These are phyloP conservation scores for Hanleya hanleyi DNA, from an alignment of 2,888 invertebrate species.

Conservation along the genomic window DNA sequence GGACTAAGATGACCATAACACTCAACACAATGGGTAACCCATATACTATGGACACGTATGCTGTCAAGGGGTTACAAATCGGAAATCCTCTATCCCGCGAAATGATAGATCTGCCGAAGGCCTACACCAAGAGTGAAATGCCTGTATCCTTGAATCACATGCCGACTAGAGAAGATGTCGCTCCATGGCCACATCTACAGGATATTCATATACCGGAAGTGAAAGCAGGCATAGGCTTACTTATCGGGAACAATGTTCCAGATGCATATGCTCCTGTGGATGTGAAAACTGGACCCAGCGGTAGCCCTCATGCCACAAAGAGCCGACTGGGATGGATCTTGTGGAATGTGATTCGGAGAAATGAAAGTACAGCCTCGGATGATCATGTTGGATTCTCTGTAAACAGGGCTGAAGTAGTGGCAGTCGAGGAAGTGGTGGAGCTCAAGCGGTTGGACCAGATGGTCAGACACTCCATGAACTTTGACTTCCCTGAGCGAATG, in stretches of 20 bases:
- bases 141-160: constrained; percentile 23
- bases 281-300: too few relatives aligned
- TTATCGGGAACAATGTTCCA: too few relatives aligned
- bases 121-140: constrained; percentile 24
- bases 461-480: constrained; percentile 22
- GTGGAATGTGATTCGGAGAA: constrained; percentile 30
- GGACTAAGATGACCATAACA: constrained; percentile 2
- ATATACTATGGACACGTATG: constrained; percentile 1
- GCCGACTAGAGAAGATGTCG: constrained; percentile 25
- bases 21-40: constrained; percentile 11
- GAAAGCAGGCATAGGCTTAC: too few relatives aligned
- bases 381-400: not conserved
- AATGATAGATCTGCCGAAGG: constrained; percentile 16
- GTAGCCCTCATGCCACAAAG: too few relatives aligned
- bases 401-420: constrained; percentile 14
- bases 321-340: too few relatives aligned
- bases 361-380: not conserved
- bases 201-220: constrained; percentile 17
- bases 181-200: constrained; percentile 26
- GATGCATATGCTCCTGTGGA: too few relatives aligned
- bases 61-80: constrained; percentile 13
- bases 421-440: constrained; percentile 4
- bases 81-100: constrained; percentile 6
- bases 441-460: constrained; percentile 20
- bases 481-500: constrained; percentile 27